Percentiles rank a stretch among this genome's conserved stretches.
Conservation (phyloP, 1,140 invertebrate genomes). For the Asobara japonica region DNA sequence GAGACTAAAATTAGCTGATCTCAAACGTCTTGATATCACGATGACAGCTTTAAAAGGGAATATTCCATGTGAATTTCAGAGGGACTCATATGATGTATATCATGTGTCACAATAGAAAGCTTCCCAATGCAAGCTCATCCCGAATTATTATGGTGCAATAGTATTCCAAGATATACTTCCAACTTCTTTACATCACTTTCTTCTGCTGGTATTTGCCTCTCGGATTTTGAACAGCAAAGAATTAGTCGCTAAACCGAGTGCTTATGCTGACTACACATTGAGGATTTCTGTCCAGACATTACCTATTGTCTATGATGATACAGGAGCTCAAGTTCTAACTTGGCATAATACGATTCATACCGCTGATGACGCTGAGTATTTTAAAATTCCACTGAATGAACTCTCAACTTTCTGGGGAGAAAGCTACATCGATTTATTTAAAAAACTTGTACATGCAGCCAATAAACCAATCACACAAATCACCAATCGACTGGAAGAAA, state of each 20-base stretch:
- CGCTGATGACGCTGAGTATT: constrained; percentile 19
- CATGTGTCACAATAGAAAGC: constrained; percentile 32
- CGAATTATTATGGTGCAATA: constrained; percentile 17
- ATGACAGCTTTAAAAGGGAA: constrained; percentile 10
- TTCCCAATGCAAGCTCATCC: constrained; percentile 26
- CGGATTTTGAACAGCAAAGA: constrained; percentile 22
- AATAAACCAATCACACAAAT: neutral
- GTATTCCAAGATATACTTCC: constrained; percentile 30
- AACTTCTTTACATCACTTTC: constrained; percentile 26
- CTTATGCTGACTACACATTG: constrained; percentile 18
- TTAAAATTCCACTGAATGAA: constrained; percentile 8
- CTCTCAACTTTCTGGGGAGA: constrained; percentile 27
- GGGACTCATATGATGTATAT: constrained; percentile 23
- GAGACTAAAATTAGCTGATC: constrained; percentile 16
- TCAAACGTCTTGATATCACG: constrained; percentile 11
- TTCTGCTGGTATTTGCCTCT: constrained; percentile 20
- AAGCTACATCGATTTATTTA: constrained; percentile 18
- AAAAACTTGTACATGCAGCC: constrained; percentile 18
- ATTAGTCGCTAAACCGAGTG: neutral
- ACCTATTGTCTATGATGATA: constrained; percentile 12
- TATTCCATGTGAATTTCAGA: constrained; percentile 32
- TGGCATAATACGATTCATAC: constrained; percentile 27
- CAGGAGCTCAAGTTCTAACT: constrained; percentile 16
- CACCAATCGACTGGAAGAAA: constrained; percentile 1
- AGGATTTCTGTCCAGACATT: neutral